Evolutionary conservation across 2,797 vertebrate species (phyloP), one percentile per base, ranked within the genome.

Genomic region (Harpagifer antarcticus): DNA sequence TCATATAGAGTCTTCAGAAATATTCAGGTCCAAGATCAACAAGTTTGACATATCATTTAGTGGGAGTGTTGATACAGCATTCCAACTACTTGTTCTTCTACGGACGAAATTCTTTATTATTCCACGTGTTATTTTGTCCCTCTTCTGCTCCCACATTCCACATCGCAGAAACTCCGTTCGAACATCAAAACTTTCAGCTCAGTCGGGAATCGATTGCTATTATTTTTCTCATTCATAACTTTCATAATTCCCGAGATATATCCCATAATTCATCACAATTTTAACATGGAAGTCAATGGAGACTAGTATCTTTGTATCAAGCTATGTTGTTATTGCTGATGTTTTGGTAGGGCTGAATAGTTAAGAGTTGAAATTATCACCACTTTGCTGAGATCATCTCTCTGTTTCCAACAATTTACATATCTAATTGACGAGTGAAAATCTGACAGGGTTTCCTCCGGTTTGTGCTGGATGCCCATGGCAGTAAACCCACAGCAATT

Each of bases 401-500:
- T 73, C 33, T 3, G 7, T 67, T 67, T 59, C 7, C 68, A 40
- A 54, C 55, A 50, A 67, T 84, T n/a, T 74, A 31, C 59, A 70
- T 45, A 77, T 86, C 62, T 86, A 79, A 85, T 73, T 78, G 73
- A 45, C 60, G 67, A 64, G 78, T 81, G 74, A 76, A 81, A 74
- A 82, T 61, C 44, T 11, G 65, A 52, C 74, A 54, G 48, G 42
- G 55, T 86, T 68, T 68, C 79, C 78, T 74, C 49, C 69, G 19
- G 70, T 76, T 68, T 79, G 63, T 54, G 4, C 40, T 31, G 59
- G 13, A 14, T 47, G 80, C 85, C 79, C 60, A 27, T 79, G 72
- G 87, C 81, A 59, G 47, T 73, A 76, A 81, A 54, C 42, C 69
- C 74, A 82, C 74, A 87, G 90, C 84, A 91, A 90, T 91, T 90